These are phyloP conservation scores for Varanus komodoensis DNA, from an alignment of 2,113 vertebrate species.

Conservation along the genomic window DNA sequence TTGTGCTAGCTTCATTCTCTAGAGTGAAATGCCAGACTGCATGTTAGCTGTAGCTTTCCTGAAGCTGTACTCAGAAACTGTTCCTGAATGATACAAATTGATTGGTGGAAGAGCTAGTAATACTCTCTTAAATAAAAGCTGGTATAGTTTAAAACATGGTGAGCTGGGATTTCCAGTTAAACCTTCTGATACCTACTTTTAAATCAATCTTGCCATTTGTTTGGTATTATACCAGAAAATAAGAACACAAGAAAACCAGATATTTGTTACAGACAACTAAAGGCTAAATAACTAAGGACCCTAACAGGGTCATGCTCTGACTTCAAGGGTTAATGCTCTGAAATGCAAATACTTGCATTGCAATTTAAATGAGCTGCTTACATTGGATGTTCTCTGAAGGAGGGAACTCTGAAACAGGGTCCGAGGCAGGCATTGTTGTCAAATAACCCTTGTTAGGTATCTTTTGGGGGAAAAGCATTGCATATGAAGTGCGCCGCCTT, in stretches of 20 bases:
- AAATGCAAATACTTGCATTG: constrained; percentile 5
- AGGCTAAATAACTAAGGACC: not conserved
- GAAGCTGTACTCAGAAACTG: not conserved
- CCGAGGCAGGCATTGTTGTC: constrained; percentile 36
- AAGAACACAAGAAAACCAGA: not conserved
- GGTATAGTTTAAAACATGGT: not conserved
- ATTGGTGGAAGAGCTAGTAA: not conserved
- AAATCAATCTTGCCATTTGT: not conserved
- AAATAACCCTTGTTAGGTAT: constrained; percentile 34
- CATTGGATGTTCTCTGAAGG: constrained; percentile 36
- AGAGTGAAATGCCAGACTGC: not conserved
- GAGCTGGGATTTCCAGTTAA: not conserved
- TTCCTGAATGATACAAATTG: not conserved
- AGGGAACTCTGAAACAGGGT: constrained; percentile 35
- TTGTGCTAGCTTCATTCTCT: not conserved
- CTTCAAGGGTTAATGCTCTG: constrained; percentile 4
- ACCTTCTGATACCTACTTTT: not conserved
- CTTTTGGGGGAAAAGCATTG: constrained; percentile 41
- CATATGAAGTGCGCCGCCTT: constrained; percentile 52
- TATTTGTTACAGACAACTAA: not conserved
- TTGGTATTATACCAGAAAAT: not conserved
- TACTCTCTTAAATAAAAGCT: not conserved
- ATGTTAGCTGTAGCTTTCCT: not conserved
- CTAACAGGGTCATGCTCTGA: not conserved
- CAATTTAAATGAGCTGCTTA: constrained; percentile 38